These are phyloP conservation scores for Echinometra lucunter DNA, from an alignment of 53 echinoderm and acorn worm species.

Conservation along the genomic window DNA sequence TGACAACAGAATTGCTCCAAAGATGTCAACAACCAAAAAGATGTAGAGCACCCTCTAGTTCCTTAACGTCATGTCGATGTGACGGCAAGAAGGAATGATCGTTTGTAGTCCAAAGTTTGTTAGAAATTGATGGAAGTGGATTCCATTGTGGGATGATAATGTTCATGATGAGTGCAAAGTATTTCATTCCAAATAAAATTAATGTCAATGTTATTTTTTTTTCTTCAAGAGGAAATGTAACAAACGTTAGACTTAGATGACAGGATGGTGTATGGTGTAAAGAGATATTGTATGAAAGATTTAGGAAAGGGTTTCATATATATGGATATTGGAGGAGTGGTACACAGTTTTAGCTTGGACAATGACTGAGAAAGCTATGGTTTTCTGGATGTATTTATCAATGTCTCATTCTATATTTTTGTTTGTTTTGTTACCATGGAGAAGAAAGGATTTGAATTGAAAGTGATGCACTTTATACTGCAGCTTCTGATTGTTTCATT, in stretches of 20 bases:
- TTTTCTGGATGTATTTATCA: constrained; percentile 41
- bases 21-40: constrained; percentile 52
- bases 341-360: constrained; percentile 13
- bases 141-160: not conserved
- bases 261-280: constrained; percentile 31
- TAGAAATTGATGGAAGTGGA: not conserved
- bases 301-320: not conserved
- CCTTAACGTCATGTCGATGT: not conserved
- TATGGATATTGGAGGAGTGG: not conserved
- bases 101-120: constrained; percentile 28
- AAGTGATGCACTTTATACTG: constrained; percentile 51
- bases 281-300: constrained; percentile 49
- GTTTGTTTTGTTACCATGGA: constrained; percentile 45
- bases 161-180: constrained; percentile 47
- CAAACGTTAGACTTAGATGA: not conserved
- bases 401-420: constrained; percentile 61
- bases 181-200: constrained; percentile 54
- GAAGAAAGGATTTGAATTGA: constrained; percentile 29
- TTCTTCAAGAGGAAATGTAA: constrained; percentile 43
- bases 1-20: constrained; percentile 50
- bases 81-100: not conserved
- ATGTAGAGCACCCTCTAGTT: constrained; percentile 49
- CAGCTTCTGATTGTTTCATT: constrained; percentile 68
- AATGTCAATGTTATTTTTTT: constrained; percentile 52
- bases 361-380: not conserved